These are phyloP conservation scores for Pseudobourletiella spinata DNA, from an alignment of 1,140 invertebrate genomes.

Conservation along the genomic window DNA sequence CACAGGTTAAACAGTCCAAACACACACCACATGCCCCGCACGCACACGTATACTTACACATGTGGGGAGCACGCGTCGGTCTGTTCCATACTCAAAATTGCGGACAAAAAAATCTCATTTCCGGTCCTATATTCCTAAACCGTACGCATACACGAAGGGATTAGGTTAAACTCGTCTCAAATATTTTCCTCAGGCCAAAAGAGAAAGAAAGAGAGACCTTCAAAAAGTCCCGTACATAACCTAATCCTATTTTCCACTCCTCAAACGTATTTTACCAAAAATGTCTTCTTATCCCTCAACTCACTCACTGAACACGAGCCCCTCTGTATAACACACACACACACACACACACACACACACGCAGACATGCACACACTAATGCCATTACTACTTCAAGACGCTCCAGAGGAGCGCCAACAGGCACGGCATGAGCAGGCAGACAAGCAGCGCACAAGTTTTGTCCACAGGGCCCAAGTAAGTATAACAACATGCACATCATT, in stretches of 20 bases:
- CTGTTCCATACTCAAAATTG: background rate
- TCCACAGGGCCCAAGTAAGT: too few species aligned
- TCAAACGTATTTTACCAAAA: background rate
- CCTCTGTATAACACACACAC: too few species aligned
- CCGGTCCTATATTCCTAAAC: conserved; percentile 9
- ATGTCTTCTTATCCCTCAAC: background rate
- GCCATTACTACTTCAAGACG: too few species aligned
- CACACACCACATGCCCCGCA: too few species aligned
- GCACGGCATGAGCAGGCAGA: too few species aligned
- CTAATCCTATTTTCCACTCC: too few species aligned
- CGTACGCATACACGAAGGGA: background rate
- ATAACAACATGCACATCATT: too few species aligned
- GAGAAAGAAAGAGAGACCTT: background rate
- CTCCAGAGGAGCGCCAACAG: too few species aligned
- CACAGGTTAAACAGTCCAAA: too few species aligned
- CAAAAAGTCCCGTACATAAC: background rate
- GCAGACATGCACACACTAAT: too few species aligned
- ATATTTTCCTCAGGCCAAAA: conserved; percentile 1
- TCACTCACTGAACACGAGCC: background rate
- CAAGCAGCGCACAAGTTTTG: too few species aligned
- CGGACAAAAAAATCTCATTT: conserved; percentile 19
- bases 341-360: too few species aligned
- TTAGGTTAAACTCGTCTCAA: background rate
- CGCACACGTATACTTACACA: background rate
- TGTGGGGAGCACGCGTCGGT: conserved; percentile 12